Evolutionary conservation across 2,888 invertebrate genomes (phyloP), one percentile per base, ranked within the genome.

Genomic region (Rapana venosa): DNA sequence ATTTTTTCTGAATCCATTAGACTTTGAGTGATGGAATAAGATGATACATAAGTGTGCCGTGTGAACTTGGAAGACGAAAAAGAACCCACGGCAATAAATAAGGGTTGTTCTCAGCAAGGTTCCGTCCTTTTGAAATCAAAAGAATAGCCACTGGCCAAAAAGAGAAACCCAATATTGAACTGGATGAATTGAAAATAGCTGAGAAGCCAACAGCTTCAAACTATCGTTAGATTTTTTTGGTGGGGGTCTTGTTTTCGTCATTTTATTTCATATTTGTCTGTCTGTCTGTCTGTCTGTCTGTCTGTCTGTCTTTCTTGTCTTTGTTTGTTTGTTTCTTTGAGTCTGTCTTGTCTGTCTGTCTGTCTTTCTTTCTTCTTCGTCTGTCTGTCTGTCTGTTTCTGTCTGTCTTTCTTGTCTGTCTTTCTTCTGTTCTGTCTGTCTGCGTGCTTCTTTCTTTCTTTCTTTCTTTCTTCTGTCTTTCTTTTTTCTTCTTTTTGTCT

Each of bases 321-420:
- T n/a, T 77, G 77, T 77, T 4, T 77, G 35, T 81, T 1, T 81
- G 20, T 32, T 4, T 81, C 11, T 35, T 6, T 35, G 11, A n/a
- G 77, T 77, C 26, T 77, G n/a, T 77, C 26, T n/a, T 77, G 77
- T 30, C 77, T 77, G 77, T 77, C n/a, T 77, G 35, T 81, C 20
- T 81, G 20, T 22, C 20, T 32, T 4, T 81, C 11, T 35, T 6
- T 35, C 15, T 1, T 32, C 30, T 35, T 0, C 17, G 13, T 6
- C 20, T 5, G 5, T 0, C 22, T 15, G 5, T 35, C 35, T 35
- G 1, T 5, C 81, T 81, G 17, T 20, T 20, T 81, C 81, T 81
- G 17, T 77, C 74, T 77, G 20, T n/a, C 30, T 77, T 30, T 30
- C 30, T 13, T 11, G 8, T 8, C 32, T 77, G 0, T 66, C 66